These are phyloP conservation scores for Eretmochelys imbricata DNA, from an alignment of 2,113 vertebrate genomes.

Conservation along the genomic window DNA sequence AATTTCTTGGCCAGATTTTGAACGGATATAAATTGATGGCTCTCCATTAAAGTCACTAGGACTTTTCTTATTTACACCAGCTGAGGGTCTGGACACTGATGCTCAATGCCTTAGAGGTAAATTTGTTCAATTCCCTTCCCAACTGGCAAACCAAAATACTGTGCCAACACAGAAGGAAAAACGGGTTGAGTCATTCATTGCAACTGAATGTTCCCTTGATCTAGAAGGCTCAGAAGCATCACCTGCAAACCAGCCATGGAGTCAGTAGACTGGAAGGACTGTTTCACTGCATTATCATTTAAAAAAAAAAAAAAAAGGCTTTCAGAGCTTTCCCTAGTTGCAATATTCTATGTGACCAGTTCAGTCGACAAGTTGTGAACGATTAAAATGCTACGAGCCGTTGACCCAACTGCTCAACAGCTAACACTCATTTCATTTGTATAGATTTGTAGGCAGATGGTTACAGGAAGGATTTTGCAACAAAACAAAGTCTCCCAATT, in stretches of 20 bases:
- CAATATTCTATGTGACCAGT: neutral
- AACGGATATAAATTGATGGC: neutral
- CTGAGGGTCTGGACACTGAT: neutral
- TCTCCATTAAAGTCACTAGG: neutral
- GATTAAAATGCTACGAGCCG: neutral
- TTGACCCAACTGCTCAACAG: neutral
- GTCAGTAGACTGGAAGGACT: neutral
- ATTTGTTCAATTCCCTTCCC: neutral
- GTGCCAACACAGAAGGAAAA: neutral
- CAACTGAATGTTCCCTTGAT: neutral
- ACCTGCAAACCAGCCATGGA: neutral
- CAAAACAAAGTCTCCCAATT: neutral
- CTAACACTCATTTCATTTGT: neutral
- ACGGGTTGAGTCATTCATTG: neutral
- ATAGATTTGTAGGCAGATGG: neutral
- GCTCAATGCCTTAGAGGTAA: neutral
- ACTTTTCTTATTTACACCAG: neutral
- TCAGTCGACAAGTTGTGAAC: neutral
- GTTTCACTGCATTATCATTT: neutral
- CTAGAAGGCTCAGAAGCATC: neutral
- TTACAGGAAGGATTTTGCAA: neutral
- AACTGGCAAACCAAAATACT: neutral
- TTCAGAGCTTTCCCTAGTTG: neutral
- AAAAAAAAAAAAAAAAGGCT: neutral
- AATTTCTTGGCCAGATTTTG: neutral